Base-by-base conservation (phyloP, 1,140 invertebrate species). In the Diachasma alloeum region DNA sequence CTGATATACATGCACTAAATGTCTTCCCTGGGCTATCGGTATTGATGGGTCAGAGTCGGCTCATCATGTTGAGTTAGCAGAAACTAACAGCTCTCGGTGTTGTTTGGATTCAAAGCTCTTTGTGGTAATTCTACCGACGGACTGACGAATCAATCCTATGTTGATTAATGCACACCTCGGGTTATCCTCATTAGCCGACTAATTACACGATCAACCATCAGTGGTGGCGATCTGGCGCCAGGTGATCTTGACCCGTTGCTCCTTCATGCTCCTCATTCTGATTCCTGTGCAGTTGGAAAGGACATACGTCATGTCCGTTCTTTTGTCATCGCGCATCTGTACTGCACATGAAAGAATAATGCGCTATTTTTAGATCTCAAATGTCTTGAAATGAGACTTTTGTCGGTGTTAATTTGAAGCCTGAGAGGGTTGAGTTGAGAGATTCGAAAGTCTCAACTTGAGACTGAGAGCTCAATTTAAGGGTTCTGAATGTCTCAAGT, bases 91-190 rank as follows among this genome's bases (percentile, higher is more conserved):
- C 9, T 42, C 39, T 42, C 39, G 13, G 9, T 10, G 13, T 42
- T 42, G 9, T 10, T 42, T 11, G 4, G 10, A 13, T 13, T 13
- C 39, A 4, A 9, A 42, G 13, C 72, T 76, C 68, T 71, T 72
- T 72, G 53, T 39, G 36, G 66, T 68, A 67, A 66, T 56, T 42
- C 37, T 70, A 78, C 79, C 74, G 80, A 80, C 68, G 67, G 66
- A 79, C 81, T 83, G 83, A 85, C 85, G 81, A 87, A 87, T 88
- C 86, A 87, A 87, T 87, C 84, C 81, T 79, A 86, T 84, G 80
- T 83, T 85, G 85, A 87, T 87, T 82, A 85, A 87, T 85, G 82
- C 78, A 68, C 78, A 74, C 44, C 81, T 80, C 79, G 80, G 78
- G 82, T 82, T 79, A 11, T 76, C 81, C 80, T 84, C 85, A 88